A percentile compares a stretch with the other conserved stretches of the same genome.
Evolutionary conservation across 2,888 invertebrate species (phyloP).

Genomic region (Pomacea canaliculata): DNA sequence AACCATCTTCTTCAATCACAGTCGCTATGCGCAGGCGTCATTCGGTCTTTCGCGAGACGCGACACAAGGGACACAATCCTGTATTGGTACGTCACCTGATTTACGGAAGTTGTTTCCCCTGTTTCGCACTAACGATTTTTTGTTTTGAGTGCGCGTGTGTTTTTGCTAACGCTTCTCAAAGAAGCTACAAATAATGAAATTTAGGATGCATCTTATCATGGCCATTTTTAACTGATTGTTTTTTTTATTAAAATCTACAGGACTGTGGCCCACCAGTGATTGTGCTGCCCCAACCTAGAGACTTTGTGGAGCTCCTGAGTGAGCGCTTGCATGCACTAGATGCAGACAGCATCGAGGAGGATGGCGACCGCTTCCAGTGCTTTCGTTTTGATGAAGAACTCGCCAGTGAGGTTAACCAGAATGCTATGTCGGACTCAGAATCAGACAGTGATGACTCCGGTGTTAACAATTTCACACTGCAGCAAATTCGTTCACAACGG

Average conservation of each 20-base stretch:
- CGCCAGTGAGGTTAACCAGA: slow-evolving; percentile 22
- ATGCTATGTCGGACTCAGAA: slow-evolving; percentile 28
- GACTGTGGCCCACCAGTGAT: slow-evolving; percentile 55
- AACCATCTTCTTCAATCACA: too few species aligned
- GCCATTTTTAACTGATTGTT: background rate
- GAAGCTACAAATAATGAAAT: too few species aligned
- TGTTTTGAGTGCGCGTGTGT: too few species aligned
- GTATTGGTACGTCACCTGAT: too few species aligned
- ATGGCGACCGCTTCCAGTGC: slow-evolving; percentile 22
- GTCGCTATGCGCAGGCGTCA: too few species aligned
- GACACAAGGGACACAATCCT: too few species aligned
- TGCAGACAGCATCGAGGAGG: slow-evolving; percentile 34
- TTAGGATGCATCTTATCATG: too few species aligned
- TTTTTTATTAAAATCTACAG: slow-evolving; percentile 16
- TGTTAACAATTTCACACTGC: slow-evolving; percentile 21
- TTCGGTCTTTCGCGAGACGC: too few species aligned
- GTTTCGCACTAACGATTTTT: too few species aligned
- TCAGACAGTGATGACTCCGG: slow-evolving; percentile 38
- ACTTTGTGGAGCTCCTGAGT: slow-evolving; percentile 50
- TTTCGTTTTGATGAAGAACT: slow-evolving; percentile 27
- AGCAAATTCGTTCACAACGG: background rate
- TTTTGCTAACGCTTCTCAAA: too few species aligned
- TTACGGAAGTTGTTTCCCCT: too few species aligned
- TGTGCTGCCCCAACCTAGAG: slow-evolving; percentile 53
- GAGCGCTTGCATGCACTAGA: slow-evolving; percentile 49